These are phyloP conservation scores for Ellobium chinense DNA, from an alignment of 2,888 invertebrate species.

Conservation along the genomic window DNA sequence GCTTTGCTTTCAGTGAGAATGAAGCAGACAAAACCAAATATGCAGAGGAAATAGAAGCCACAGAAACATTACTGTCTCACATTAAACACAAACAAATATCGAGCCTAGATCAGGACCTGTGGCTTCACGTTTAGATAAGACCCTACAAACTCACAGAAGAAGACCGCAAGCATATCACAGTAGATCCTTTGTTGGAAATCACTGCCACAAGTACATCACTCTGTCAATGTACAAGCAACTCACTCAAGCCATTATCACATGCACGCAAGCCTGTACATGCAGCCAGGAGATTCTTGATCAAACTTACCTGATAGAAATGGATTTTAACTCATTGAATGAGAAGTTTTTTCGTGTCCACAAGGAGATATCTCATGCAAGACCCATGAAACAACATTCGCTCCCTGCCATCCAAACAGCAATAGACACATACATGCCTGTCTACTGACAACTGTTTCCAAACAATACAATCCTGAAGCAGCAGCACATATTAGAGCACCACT, in stretches of 20 bases:
- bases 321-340: neutral
- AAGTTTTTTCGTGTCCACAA: neutral
- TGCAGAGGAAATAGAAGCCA: neutral
- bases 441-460: constrained; percentile 6
- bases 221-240: neutral
- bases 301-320: neutral
- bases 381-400: neutral
- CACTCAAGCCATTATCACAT: neutral
- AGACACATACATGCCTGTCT: neutral
- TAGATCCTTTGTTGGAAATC: constrained; percentile 14
- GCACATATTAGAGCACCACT: constrained; percentile 1
- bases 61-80: constrained; percentile 1
- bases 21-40: neutral
- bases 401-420: neutral
- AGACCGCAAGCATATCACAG: constrained; percentile 12
- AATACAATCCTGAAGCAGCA: constrained; percentile 13
- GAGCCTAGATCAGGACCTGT: constrained; percentile 5
- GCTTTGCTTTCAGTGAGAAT: neutral
- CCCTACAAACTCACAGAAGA: neutral
- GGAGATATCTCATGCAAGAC: constrained; percentile 5
- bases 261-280: neutral
- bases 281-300: neutral
- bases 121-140: neutral
- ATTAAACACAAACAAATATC: too few species aligned
- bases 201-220: neutral